Conservation (phyloP, 1,140 invertebrate species). For the Coptotermes formosanus region DNA sequence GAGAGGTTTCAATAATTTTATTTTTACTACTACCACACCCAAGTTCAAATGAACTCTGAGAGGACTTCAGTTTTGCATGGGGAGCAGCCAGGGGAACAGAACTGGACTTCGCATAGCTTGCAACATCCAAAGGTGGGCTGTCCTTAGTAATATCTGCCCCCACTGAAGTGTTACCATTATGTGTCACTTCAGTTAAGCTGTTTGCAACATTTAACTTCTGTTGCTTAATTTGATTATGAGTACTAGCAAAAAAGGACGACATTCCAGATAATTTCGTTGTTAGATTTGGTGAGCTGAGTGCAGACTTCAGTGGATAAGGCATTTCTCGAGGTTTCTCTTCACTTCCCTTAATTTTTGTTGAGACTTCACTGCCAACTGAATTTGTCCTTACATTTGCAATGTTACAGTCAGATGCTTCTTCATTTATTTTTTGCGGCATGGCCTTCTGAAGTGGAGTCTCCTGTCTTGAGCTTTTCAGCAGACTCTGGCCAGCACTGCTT, state of each 20-base stretch:
- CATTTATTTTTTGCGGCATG: slow-evolving; percentile 50
- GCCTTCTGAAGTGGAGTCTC: slow-evolving; percentile 38
- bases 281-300: slow-evolving; percentile 52
- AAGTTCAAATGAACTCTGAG: slow-evolving; percentile 26
- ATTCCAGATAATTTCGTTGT: slow-evolving; percentile 49
- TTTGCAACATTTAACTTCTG: background rate
- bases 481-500: slow-evolving; percentile 40
- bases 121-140: background rate
- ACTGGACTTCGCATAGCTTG: slow-evolving; percentile 6
- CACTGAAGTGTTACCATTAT: background rate
- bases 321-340: slow-evolving; percentile 34
- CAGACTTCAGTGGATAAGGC: slow-evolving; percentile 48
- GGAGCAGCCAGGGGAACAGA: background rate
- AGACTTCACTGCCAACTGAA: background rate
- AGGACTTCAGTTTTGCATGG: slow-evolving; percentile 19
- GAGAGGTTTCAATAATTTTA: background rate
- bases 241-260: slow-evolving; percentile 13
- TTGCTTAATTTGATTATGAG: slow-evolving; percentile 11
- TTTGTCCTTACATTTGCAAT: background rate
- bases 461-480: slow-evolving; percentile 42
- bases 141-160: background rate
- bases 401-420: background rate
- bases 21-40: background rate
- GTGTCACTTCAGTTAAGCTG: background rate
- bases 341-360: background rate